phyloP scores from a whole-genome alignment of 2,113 vertebrate species.

The Nycticebus coucang region DNA sequence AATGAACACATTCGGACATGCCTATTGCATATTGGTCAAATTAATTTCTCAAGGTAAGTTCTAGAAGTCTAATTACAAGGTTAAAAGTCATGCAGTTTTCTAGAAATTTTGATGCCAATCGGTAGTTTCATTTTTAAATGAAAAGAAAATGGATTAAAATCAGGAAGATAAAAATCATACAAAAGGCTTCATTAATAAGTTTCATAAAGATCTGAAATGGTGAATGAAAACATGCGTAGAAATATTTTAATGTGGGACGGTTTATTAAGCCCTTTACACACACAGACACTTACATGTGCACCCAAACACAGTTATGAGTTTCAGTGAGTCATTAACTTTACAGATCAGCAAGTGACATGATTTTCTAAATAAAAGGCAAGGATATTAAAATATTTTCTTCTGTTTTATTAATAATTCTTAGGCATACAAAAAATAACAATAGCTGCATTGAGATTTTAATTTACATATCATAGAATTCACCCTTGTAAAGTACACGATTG shows the following conservation, averaged over 20 bases:
- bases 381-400: constrained; percentile 36
- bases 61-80: background rate
- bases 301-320: background rate
- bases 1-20: background rate
- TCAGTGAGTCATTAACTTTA: background rate
- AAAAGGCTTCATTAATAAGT: background rate
- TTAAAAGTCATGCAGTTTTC: background rate
- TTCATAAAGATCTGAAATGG: background rate
- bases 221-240: background rate
- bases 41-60: constrained; percentile 16
- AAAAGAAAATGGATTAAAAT: background rate
- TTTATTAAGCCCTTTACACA: background rate
- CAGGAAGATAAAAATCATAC: background rate
- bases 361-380: constrained; percentile 20
- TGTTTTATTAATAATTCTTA: constrained; percentile 7
- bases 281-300: background rate
- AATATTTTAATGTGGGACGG: background rate
- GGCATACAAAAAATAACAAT: background rate
- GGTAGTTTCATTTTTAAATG: background rate
- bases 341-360: constrained; percentile 48
- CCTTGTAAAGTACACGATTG: background rate
- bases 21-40: background rate
- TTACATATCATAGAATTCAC: background rate
- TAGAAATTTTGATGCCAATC: background rate
- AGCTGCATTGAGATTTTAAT: background rate